phyloP scores from a whole-genome alignment of 2,888 invertebrate genomes.

The Thecocarcelia acutangulata region DNA sequence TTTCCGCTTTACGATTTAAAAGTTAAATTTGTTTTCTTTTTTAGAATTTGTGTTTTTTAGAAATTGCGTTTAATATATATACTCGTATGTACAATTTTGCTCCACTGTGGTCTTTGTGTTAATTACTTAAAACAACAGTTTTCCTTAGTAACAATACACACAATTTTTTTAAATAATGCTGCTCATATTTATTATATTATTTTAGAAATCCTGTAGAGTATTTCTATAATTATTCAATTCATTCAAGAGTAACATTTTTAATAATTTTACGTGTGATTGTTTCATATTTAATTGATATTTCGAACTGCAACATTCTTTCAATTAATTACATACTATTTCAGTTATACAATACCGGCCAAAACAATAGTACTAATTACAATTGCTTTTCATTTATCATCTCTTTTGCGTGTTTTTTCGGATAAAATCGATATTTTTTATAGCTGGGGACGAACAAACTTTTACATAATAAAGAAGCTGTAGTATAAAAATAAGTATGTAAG shows the following conservation, averaged over 20 bases:
- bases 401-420: too few species aligned
- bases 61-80: too few species aligned
- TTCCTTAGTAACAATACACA: background rate
- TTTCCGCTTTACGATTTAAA: too few species aligned
- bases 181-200: background rate
- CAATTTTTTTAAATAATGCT: constrained; percentile 10
- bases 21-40: too few species aligned
- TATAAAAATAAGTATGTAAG: too few species aligned
- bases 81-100: too few species aligned
- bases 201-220: constrained; percentile 1
- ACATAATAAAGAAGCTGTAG: too few species aligned
- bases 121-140: background rate
- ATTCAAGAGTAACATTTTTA: constrained; percentile 54
- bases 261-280: constrained; percentile 49
- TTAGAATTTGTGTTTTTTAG: too few species aligned
- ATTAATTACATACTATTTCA: constrained; percentile 16
- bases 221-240: constrained; percentile 40
- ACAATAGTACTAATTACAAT: too few species aligned
- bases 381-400: too few species aligned
- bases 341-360: background rate
- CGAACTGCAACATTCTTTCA: background rate
- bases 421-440: too few species aligned
- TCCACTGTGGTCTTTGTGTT: background rate
- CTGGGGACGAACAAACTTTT: too few species aligned
- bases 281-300: constrained; percentile 14